Evolutionary conservation across 2,113 vertebrate genomes (phyloP).

Genomic region (Tragelaphus strepsiceros): DNA sequence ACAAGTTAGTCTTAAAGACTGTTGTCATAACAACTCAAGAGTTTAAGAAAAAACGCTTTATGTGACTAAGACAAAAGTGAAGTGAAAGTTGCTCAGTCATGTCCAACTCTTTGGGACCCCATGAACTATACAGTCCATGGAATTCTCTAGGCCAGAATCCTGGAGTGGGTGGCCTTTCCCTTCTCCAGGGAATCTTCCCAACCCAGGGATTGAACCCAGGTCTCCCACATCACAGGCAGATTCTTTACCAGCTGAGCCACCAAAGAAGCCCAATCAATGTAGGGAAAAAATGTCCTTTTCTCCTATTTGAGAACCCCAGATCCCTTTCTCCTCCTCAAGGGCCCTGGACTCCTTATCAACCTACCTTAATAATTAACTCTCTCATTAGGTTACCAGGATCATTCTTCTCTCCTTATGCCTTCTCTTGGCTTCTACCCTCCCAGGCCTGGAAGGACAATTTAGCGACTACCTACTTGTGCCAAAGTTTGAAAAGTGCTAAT

Average conservation of each 20-base stretch:
- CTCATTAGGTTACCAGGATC: neutral
- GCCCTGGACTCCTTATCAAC: neutral
- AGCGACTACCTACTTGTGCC: neutral
- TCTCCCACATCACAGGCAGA: neutral
- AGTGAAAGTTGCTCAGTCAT: rapidly evolving
- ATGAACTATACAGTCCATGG: too few species aligned
- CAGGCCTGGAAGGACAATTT: neutral
- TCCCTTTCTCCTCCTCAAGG: neutral
- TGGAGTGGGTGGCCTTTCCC: neutral
- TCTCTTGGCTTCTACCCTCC: neutral
- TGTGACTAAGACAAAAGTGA: neutral
- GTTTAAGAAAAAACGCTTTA: neutral
- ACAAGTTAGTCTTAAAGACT: neutral
- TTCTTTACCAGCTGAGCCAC: neutral
- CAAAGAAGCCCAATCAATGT: neutral
- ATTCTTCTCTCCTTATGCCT: neutral
- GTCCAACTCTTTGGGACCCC: neutral
- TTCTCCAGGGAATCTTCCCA: neutral
- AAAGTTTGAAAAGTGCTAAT: neutral
- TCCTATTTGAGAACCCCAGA: neutral
- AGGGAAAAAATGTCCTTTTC: neutral
- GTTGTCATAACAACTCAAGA: neutral
- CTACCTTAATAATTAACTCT: neutral
- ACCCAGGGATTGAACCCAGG: neutral
- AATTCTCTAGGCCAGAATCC: neutral